Evolutionary conservation across 1,140 invertebrate species (phyloP).

Genomic region (Neodiprion lecontei): DNA sequence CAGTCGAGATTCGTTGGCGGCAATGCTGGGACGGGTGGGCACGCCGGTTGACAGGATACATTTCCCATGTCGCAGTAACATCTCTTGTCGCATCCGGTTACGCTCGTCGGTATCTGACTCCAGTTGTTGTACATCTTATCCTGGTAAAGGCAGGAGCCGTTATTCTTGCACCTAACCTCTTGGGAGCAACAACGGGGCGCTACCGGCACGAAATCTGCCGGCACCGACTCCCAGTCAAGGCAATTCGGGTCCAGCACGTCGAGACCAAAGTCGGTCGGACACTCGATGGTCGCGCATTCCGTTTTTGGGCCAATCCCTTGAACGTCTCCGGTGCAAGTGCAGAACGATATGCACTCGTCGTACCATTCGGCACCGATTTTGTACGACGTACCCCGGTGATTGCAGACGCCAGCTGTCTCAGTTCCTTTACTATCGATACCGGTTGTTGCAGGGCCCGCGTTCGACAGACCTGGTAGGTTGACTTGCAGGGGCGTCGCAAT

Average conservation of each 20-base stretch:
- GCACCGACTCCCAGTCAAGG: conserved; percentile 82
- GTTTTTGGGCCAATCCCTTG: conserved; percentile 49
- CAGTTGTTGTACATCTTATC: conserved; percentile 68
- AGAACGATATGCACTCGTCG: conserved; percentile 77
- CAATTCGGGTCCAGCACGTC: conserved; percentile 85
- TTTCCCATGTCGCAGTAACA: conserved; percentile 89
- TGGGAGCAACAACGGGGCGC: conserved; percentile 84
- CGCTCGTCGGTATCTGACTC: conserved; percentile 63
- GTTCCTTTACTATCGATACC: not conserved
- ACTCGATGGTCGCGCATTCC: conserved; percentile 80
- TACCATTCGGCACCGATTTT: conserved; percentile 68
- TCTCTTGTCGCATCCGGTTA: conserved; percentile 81
- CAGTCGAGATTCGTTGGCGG: conserved; percentile 79
- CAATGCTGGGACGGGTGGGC: conserved; percentile 74
- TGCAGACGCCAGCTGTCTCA: conserved; percentile 48
- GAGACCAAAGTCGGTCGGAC: conserved; percentile 81
- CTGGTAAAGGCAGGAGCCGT: conserved; percentile 78
- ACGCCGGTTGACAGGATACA: conserved; percentile 81
- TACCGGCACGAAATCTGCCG: conserved; percentile 72
- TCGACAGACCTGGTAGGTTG: conserved; percentile 50
- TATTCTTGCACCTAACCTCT: conserved; percentile 76
- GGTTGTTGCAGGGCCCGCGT: conserved; percentile 23
- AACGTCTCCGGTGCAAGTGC: conserved; percentile 70
- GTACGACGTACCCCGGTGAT: conserved; percentile 67
- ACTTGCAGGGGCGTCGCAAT: conserved; percentile 47